These are phyloP conservation scores for Pangasius djambal DNA, from an alignment of 2,797 vertebrate species.

Conservation along the genomic window DNA sequence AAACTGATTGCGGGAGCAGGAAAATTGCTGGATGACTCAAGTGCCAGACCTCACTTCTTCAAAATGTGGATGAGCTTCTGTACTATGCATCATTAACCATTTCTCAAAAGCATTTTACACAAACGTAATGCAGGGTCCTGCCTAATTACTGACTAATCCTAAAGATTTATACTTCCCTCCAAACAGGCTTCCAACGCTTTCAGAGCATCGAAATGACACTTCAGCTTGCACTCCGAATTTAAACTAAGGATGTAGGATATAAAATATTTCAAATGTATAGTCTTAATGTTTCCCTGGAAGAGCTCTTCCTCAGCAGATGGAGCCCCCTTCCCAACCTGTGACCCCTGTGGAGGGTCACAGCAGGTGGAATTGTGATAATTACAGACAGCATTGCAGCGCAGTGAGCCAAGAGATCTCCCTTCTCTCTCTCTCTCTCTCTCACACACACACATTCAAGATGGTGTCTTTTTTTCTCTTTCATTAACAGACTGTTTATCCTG, in stretches of 20 bases:
- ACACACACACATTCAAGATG: not conserved
- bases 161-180: not conserved
- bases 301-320: conserved; percentile 57
- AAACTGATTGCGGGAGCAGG: not conserved
- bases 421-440: not conserved
- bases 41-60: not conserved
- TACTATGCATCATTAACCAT: not conserved
- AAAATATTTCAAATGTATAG: not conserved
- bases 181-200: not conserved
- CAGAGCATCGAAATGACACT: not conserved
- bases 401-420: not conserved
- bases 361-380: conserved; percentile 57
- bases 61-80: not conserved
- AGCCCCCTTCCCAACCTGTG: conserved; percentile 42
- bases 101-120: not conserved
- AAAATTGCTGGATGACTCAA: not conserved
- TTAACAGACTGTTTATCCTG: conserved; percentile 13
- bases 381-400: conserved; percentile 33
- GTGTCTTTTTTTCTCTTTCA: not conserved
- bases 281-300: conserved; percentile 3
- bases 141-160: not conserved
- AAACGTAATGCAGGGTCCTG: not conserved
- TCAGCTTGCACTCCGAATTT: not conserved
- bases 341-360: conserved; percentile 54
- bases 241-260: too few species aligned